A percentile compares a stretch with the other conserved stretches of the same genome.
These are phyloP conservation scores for Nipponacmea schrenckii DNA, from an alignment of 2,888 invertebrate genomes.

Conservation along the genomic window DNA sequence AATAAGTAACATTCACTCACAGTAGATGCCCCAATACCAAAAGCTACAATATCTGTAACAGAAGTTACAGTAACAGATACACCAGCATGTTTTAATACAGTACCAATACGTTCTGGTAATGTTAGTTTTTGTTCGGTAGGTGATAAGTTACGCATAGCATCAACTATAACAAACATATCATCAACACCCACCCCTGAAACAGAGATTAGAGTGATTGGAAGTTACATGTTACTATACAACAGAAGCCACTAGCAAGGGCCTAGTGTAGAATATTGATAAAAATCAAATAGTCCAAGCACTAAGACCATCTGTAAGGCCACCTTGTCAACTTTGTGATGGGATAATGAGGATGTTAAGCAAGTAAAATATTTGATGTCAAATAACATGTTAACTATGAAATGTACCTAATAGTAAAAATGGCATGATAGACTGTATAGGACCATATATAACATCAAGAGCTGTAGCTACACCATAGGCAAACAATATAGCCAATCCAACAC, in stretches of 20 bases:
- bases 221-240: no score
- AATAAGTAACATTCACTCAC: constrained; percentile 66
- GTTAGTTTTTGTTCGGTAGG: constrained; percentile 37
- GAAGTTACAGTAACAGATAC: constrained; percentile 87
- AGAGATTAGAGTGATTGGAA: no score
- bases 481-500: constrained; percentile 81
- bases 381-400: constrained; percentile 44
- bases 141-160: constrained; percentile 51
- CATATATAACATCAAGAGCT: constrained; percentile 78
- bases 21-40: constrained; percentile 82
- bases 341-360: no score
- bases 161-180: constrained; percentile 86
- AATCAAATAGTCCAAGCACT: background rate
- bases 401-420: constrained; percentile 85
- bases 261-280: background rate
- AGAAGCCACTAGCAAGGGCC: no score
- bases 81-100: constrained; percentile 75
- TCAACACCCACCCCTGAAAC: constrained; percentile 73
- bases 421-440: constrained; percentile 84
- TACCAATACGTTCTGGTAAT: constrained; percentile 45
- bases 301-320: background rate
- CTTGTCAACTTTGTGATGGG: no score
- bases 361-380: background rate
- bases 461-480: constrained; percentile 81
- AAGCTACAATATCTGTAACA: constrained; percentile 83